Percentiles rank a stretch among this genome's conserved stretches.
Conservation (phyloP, 2,113 vertebrate genomes). For the Australoheros scitulus region DNA sequence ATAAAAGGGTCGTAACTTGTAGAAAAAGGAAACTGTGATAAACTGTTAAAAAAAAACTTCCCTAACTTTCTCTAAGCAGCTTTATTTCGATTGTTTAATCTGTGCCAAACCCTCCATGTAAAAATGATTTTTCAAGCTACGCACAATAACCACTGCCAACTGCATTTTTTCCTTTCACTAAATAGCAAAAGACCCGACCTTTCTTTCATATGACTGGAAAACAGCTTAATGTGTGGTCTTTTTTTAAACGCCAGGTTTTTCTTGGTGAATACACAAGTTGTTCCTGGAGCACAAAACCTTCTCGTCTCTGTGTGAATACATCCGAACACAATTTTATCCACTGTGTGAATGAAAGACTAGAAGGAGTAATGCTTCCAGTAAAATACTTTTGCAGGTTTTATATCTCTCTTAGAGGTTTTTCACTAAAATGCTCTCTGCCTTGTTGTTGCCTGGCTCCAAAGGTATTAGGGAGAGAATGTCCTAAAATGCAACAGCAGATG, state of each 20-base stretch:
- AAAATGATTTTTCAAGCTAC: neutral
- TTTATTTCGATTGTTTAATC: neutral
- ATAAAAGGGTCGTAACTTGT: neutral
- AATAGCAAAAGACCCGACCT: neutral
- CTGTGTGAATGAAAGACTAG: constrained; percentile 25
- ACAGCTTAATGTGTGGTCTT: neutral
- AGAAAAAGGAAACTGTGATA: neutral
- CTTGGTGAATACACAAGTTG: neutral
- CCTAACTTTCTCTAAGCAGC: neutral
- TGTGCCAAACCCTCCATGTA: neutral
- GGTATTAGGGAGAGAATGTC: neutral
- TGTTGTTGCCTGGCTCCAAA: constrained; percentile 9
- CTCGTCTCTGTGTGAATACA: constrained; percentile 15
- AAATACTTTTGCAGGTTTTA: constrained; percentile 6
- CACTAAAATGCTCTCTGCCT: constrained; percentile 31
- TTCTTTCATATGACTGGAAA: neutral
- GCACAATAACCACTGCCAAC: neutral
- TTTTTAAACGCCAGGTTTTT: neutral
- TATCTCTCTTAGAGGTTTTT: constrained; percentile 30
- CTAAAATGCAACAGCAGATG: constrained; percentile 57
- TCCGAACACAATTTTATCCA: neutral
- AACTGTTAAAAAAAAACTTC: neutral
- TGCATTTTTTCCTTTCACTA: neutral
- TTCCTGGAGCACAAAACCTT: constrained; percentile 9
- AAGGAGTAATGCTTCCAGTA: neutral